Percentiles rank a stretch among this genome's conserved stretches.
phyloP scores from a whole-genome alignment of 2,888 invertebrate genomes.

The Ophonus ardosiacus region DNA sequence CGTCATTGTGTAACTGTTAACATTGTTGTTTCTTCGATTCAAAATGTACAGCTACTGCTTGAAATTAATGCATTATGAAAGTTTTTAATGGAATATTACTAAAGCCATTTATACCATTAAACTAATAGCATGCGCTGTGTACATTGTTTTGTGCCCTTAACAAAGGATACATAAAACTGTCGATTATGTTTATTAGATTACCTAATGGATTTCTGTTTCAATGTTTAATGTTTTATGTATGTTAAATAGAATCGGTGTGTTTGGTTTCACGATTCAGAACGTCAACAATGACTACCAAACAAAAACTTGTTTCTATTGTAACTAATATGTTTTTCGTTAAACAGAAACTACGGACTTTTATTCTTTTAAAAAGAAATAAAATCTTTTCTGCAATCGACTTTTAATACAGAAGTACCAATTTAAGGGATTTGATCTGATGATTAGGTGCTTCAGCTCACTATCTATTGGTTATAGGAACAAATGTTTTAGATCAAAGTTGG shows the following conservation, averaged over 20 bases:
- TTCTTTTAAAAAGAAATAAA: too few relatives aligned
- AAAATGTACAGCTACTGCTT: neutral
- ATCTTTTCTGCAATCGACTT: too few relatives aligned
- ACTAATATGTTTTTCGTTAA: too few relatives aligned
- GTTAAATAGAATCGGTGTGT: neutral
- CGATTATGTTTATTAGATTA: constrained; percentile 34
- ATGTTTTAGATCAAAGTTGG: too few relatives aligned
- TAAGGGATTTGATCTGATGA: too few relatives aligned
- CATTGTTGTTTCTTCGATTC: constrained; percentile 6
- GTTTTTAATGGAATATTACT: constrained; percentile 1
- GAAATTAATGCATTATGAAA: neutral
- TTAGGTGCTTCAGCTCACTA: too few relatives aligned
- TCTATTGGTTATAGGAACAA: too few relatives aligned
- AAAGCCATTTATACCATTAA: constrained; percentile 13
- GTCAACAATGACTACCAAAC: neutral
- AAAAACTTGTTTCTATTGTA: constrained; percentile 16
- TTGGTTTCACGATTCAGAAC: neutral
- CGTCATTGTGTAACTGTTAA: constrained; percentile 4
- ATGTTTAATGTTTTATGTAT: constrained; percentile 1
- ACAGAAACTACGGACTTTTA: too few relatives aligned
- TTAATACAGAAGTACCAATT: too few relatives aligned
- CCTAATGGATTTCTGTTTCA: constrained; percentile 34
- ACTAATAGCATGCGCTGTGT: constrained; percentile 22
- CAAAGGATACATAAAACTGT: constrained; percentile 12
- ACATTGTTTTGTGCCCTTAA: neutral